phyloP scores from a whole-genome alignment of 2,888 invertebrate species.

The Pheosia tremula region DNA sequence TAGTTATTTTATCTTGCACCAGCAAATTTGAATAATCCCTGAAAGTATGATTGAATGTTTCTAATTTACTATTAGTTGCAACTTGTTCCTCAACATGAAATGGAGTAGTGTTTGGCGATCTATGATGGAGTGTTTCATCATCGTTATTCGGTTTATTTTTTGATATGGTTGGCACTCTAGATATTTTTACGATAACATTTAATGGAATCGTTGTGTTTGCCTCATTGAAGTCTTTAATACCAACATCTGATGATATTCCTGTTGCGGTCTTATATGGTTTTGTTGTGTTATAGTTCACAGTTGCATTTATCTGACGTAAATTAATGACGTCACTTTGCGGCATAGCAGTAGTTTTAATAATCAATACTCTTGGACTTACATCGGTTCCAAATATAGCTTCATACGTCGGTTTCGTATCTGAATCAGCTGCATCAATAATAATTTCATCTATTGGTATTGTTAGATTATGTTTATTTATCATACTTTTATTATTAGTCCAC shows the following conservation, averaged over 20 bases:
- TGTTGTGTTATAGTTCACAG: too few relatives aligned
- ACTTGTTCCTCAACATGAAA: neutral
- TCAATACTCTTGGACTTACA: neutral
- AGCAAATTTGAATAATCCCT: neutral
- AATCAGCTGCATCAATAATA: neutral
- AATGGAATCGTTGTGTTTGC: too few relatives aligned
- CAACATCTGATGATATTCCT: too few relatives aligned
- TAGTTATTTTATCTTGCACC: neutral
- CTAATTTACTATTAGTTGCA: neutral
- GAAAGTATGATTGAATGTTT: neutral
- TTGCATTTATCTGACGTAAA: too few relatives aligned
- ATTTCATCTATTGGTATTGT: neutral
- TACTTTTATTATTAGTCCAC: neutral
- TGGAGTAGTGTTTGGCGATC: too few relatives aligned
- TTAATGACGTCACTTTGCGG: too few relatives aligned
- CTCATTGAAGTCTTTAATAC: too few relatives aligned
- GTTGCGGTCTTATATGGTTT: too few relatives aligned
- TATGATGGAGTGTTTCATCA: too few relatives aligned
- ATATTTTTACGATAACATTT: too few relatives aligned
- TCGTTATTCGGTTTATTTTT: too few relatives aligned
- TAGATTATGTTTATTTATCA: neutral
- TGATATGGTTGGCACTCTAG: too few relatives aligned
- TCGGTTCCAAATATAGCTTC: neutral
- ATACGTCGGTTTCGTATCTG: neutral
- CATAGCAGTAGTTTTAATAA: neutral